A percentile compares a stretch with the other conserved stretches of the same genome.
Evolutionary conservation across 2,888 invertebrate genomes (phyloP).

Genomic region (Automeris io): DNA sequence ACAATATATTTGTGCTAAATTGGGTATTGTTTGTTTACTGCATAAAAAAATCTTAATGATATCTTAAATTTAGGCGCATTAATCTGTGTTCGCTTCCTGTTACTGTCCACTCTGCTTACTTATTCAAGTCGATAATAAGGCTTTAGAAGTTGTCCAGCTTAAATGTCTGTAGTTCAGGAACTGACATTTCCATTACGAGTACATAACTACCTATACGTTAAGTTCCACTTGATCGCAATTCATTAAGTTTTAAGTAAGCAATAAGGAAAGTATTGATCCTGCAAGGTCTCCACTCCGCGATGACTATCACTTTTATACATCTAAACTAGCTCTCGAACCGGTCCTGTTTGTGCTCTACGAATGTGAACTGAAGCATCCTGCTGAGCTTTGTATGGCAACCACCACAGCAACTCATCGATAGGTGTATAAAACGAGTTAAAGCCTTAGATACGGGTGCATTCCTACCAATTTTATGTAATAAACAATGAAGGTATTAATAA

Average conservation of each 20-base stretch:
- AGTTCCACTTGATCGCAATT: not conserved
- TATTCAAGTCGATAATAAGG: not conserved
- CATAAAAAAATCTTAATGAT: no score
- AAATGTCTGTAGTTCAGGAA: not conserved
- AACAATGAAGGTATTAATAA: no score
- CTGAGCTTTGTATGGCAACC: no score
- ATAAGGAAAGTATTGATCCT: constrained; percentile 22
- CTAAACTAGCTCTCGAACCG: constrained; percentile 43
- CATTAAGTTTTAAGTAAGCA: constrained; percentile 9
- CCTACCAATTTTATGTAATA: no score
- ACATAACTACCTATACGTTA: not conserved
- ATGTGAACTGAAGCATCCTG: constrained; percentile 28
- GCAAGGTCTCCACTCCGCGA: constrained; percentile 37
- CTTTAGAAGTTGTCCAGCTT: not conserved
- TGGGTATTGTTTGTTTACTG: no score
- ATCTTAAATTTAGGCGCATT: no score
- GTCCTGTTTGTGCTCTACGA: constrained; percentile 32
- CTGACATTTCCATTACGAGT: not conserved
- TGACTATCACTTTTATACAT: constrained; percentile 56
- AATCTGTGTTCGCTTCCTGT: no score
- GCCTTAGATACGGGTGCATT: no score
- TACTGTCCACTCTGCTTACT: not conserved
- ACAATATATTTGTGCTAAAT: no score
- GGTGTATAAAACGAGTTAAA: no score
- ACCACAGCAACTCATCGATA: no score